phyloP scores from a whole-genome alignment of 1,140 invertebrate species.

The Drosophila melanica region DNA sequence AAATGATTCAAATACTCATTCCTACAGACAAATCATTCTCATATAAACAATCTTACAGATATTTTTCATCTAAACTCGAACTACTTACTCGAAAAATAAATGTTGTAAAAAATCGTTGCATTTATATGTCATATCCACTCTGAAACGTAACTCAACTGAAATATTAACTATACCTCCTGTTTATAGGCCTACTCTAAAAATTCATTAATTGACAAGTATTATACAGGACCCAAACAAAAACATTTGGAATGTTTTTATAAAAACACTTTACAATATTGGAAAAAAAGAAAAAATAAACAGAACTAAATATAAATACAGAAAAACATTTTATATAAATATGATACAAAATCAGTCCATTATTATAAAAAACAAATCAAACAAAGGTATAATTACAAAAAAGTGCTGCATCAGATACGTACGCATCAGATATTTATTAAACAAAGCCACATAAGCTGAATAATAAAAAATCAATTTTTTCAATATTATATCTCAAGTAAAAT shows the following conservation, averaged over 20 bases:
- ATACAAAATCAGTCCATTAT: constrained; percentile 27
- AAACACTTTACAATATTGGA: constrained; percentile 26
- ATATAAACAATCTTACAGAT: not conserved
- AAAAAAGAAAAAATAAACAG: constrained; percentile 5
- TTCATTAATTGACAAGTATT: constrained; percentile 14
- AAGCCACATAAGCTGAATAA: constrained; percentile 14
- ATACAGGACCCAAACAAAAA: constrained; percentile 43
- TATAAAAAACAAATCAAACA: constrained; percentile 15
- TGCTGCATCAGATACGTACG: not conserved
- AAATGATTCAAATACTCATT: not conserved
- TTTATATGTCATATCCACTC: constrained; percentile 37
- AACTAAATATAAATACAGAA: constrained; percentile 23
- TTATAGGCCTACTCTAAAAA: constrained; percentile 3
- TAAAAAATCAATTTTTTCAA: constrained; percentile 18
- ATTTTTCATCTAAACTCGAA: not conserved
- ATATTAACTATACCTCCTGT: not conserved
- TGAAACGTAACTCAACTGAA: not conserved
- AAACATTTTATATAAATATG: constrained; percentile 32
- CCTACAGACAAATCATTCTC: not conserved
- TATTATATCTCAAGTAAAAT: constrained; percentile 32
- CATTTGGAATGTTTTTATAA: constrained; percentile 46
- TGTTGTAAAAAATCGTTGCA: constrained; percentile 21
- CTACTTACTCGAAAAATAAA: not conserved
- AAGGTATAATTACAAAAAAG: constrained; percentile 5
- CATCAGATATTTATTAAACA: constrained; percentile 15